These are phyloP conservation scores for Ammospiza caudacuta DNA, from an alignment of 2,113 vertebrate species.

Conservation along the genomic window DNA sequence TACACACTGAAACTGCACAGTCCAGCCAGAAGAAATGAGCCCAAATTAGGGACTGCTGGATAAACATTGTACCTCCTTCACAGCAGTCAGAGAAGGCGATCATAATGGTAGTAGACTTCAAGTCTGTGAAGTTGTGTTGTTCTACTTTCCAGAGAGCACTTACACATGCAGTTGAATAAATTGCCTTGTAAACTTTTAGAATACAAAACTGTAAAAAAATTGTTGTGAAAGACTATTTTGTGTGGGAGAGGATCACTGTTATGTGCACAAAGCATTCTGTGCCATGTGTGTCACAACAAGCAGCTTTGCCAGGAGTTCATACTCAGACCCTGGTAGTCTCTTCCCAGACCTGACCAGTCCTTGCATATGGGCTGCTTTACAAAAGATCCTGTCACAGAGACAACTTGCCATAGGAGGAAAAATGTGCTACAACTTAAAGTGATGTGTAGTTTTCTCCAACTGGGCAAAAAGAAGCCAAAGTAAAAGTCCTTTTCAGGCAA, in stretches of 20 bases:
- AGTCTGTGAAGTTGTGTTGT: neutral
- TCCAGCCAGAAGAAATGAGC: neutral
- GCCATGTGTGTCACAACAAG: neutral
- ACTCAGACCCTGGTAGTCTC: neutral
- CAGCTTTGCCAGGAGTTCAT: neutral
- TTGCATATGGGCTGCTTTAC: neutral
- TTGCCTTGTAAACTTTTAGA: neutral
- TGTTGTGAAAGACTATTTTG: neutral
- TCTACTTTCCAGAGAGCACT: neutral
- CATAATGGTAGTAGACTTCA: neutral
- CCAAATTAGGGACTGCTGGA: neutral
- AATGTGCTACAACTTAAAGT: fast-evolving
- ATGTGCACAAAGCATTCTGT: neutral
- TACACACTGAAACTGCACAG: neutral
- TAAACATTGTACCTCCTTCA: neutral
- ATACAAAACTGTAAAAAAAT: neutral
- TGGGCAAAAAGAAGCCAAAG: neutral
- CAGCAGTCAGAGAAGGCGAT: neutral
- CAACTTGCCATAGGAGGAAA: neutral
- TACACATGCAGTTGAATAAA: neutral
- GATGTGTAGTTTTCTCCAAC: neutral
- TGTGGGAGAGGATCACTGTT: neutral
- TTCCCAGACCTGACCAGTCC: neutral
- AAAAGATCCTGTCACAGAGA: neutral
- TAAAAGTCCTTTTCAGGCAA: neutral